Base-by-base conservation (phyloP, 2,113 vertebrate species). In the Falco punctatus region DNA sequence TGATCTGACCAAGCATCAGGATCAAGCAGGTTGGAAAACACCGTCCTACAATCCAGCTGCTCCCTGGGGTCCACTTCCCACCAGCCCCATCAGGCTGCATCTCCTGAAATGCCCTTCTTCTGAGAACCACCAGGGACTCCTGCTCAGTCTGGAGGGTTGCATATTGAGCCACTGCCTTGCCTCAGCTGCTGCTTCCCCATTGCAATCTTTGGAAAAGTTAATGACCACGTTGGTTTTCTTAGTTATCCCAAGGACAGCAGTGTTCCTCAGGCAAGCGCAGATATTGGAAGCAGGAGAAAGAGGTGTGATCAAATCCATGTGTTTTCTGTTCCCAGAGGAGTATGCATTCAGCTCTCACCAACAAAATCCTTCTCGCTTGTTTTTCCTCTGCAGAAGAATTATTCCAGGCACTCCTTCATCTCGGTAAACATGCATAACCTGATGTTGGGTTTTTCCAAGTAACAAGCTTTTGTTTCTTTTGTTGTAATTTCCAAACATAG, bases 211-310 rank as follows among this genome's bases (percentile, higher is more conserved):
- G 71, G 87, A 92, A 80, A 94, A 91, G 49, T 73, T 92, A 66
- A 96, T 62, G 92, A 80, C 52, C 46, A 21, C 0, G 0, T 6
- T 65, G 70, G 46, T 82, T 94, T 92, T 81, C 86, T 69, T 69
- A 57, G 66, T 78, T 89, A n/a, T 79, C 83, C 51, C 70, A 80
- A 28, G 28, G 81, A 80, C 51, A 85, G 23, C 16, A 59, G 38
- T 0, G 0, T 83, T 90, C 87, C 66, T 77, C 81, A 92, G 58
- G 61, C 91, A 90, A 85, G 49, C 2, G 3, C 2, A 4, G 73
- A 51, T 92, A 95, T 90, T 95, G 95, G 84, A 96, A 96, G 71
- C 57, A 80, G 42, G 48, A 95, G 81, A 70, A 94, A 88, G 54
- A 91, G 62, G 82, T 91, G 87, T 90, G 92, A 96, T 86, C 71